Base-by-base conservation (phyloP, 30 jellyfish, hydroid and myxozoan species). In the Pseudorhiza aurosa region DNA sequence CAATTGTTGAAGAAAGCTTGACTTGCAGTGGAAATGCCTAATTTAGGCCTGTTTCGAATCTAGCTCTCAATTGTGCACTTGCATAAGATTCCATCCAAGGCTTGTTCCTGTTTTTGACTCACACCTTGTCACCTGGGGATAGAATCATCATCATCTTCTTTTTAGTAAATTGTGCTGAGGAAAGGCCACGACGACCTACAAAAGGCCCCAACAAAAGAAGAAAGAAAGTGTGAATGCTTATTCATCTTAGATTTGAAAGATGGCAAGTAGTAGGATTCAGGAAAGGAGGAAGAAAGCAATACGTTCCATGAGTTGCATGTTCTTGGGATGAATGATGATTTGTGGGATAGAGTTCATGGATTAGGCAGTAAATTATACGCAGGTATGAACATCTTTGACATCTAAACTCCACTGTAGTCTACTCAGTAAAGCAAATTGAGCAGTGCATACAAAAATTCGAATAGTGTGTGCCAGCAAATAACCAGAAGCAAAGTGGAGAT, bases 361-460 rank as follows among this genome's bases (percentile, higher is more conserved):
- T n/a, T n/a, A n/a, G n/a, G n/a, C n/a, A n/a, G 89, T 43, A 42
- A 82, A 77, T 62, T 82, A 77, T 37, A 77, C 89, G 8, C 89
- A 77, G 43, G 40, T 77, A 40, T 77, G 33, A 45, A 51, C 55
- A 46, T 74, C 87, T 53, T 55, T 56, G 64, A 74, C 79, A 76
- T 70, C 88, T 24, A 60, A 35, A 64, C 65, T 17, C 83, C 75
- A 25, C 32, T 36, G 57, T 45, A 31, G 18, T 58, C 58, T 14
- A 37, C 26, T 22, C 77, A 47, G 1, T 77, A 62, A 40, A 31
- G 51, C 89, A 43, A 10, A 77, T 44, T 42, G 72, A 42, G 70
- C 82, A 62, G 82, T 58, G 89, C 72, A 37, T 77, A 58, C 72
- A 37, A 57, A 58, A 77, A 39, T 82, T 58, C 81, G 40, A 82